Evolutionary conservation across 2,113 vertebrate species (phyloP), one percentile per base, ranked within the genome.

Genomic region (Vidua macroura): DNA sequence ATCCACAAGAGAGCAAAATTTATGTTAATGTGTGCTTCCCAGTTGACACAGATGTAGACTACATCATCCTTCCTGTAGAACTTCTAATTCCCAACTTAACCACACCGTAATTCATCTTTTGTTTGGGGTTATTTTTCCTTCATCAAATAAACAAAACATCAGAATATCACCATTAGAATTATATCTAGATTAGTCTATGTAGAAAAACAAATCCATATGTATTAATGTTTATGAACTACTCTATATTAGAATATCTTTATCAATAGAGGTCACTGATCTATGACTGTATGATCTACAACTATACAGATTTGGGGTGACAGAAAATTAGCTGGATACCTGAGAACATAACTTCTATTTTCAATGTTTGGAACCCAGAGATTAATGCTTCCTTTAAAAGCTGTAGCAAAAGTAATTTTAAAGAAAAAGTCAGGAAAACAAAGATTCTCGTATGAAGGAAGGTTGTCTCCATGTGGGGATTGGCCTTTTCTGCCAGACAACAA

Each of bases 1-100:
- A 93, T 72, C n/a, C 64, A 86, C 64, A 72, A 93, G 86, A 92
- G 67, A 90, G 58, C 25, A 76, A 76, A 90, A 87, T 80, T 53
- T 64, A 56, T 83, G 52, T 56, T 90, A 68, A 84, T 58, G 19
- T 94, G 74, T 28, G 4, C 82, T 90, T 94, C 56, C 76, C 35
- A 63, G 58, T 66, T 82, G 81, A 58, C 44, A 48, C 30, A 83
- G 70, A 67, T n/a, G 5, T 15, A 80, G 81, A 76, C 30, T 73
- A 63, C 41, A 7, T 58, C 43, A 39, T 46, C 33, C 28, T 4
- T 78, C 35, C 19, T 21, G 2, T 30, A 74, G 33, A 81, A 16
- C 21, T 62, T 81, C 63, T 49, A 67, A 64, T 77, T 90, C 24
- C 33, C 44, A 43, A 4, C 0, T 66, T 74, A 81, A 23, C 10